phyloP scores from a whole-genome alignment of 2,888 invertebrate genomes.

The Pristionchus japonicus region DNA sequence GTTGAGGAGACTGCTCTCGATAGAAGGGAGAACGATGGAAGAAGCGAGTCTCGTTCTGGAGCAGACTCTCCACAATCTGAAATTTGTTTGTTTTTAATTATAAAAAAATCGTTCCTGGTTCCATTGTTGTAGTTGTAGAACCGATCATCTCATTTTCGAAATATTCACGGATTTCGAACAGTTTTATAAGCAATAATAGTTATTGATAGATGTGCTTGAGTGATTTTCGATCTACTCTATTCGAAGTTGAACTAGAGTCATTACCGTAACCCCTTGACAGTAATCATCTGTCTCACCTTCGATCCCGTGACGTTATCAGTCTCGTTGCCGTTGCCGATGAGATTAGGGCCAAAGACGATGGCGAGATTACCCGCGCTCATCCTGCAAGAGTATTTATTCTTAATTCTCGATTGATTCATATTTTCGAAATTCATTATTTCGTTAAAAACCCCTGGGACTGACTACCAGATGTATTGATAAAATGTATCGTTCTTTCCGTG shows the following conservation, averaged over 20 bases:
- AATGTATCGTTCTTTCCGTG: background rate
- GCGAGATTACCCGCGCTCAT: constrained; percentile 97
- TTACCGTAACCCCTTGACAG: no score
- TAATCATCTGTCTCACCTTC: constrained; percentile 42
- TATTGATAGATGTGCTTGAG: no score
- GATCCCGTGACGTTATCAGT: constrained; percentile 58
- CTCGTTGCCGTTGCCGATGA: constrained; percentile 81
- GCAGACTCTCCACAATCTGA: constrained; percentile 58
- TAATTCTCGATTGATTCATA: background rate
- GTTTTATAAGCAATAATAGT: no score
- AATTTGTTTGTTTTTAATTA: background rate
- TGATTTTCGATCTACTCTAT: background rate
- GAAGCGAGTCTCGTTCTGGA: constrained; percentile 56
- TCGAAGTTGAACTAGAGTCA: no score
- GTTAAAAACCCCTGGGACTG: no score
- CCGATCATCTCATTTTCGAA: no score
- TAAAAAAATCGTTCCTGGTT: no score
- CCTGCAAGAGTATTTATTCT: constrained; percentile 78
- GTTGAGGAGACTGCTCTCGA: background rate
- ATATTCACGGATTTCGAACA: no score
- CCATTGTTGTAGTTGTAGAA: no score
- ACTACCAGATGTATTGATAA: no score
- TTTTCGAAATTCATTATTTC: background rate
- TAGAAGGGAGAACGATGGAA: constrained; percentile 51
- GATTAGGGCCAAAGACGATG: constrained; percentile 95